These are phyloP conservation scores for Biston betularia DNA, from an alignment of 2,888 invertebrate genomes.

Conservation along the genomic window DNA sequence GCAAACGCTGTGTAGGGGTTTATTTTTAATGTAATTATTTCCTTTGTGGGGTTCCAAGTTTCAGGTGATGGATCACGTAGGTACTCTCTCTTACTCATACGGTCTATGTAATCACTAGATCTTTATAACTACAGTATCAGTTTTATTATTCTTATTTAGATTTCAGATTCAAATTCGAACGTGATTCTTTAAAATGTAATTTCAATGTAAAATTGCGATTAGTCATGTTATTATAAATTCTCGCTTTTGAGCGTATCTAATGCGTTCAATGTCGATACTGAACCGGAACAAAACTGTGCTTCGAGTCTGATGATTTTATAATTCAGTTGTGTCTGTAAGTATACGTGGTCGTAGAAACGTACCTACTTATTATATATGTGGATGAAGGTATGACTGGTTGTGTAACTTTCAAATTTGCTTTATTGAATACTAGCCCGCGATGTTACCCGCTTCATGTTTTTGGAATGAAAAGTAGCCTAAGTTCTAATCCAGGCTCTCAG, in stretches of 20 bases:
- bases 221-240: constrained; percentile 59
- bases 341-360: constrained; percentile 6
- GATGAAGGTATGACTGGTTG: neutral
- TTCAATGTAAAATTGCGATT: constrained; percentile 51
- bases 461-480: too few species aligned
- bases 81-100: constrained; percentile 35
- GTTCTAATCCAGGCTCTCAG: too few species aligned
- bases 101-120: neutral
- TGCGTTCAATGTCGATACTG: constrained; percentile 63
- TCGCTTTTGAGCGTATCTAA: constrained; percentile 59
- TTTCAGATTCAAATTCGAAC: neutral
- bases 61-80: constrained; percentile 51
- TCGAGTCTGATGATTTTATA: constrained; percentile 54
- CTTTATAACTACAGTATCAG: neutral
- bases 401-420: neutral
- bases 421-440: neutral
- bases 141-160: too few species aligned
- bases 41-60: constrained; percentile 36
- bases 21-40: constrained; percentile 38
- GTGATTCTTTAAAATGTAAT: constrained; percentile 51
- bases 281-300: constrained; percentile 62
- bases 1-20: constrained; percentile 32
- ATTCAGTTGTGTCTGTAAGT: constrained; percentile 38
- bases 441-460: too few species aligned
- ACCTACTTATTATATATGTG: neutral